Evolutionary conservation across 1,140 invertebrate species (phyloP).

Genomic region (Eumaeus atala): DNA sequence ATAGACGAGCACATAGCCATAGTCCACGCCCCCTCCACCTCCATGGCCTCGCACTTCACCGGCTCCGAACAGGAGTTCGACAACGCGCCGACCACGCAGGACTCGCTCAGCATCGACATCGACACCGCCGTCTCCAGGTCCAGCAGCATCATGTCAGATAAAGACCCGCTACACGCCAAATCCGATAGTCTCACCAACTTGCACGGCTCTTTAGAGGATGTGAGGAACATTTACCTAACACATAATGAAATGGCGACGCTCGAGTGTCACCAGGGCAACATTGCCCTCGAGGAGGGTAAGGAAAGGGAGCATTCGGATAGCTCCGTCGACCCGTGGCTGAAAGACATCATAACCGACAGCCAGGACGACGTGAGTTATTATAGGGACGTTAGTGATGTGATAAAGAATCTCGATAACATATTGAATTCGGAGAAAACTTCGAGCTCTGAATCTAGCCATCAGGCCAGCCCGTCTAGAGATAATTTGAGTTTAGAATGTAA

Average conservation of each 20-base stretch:
- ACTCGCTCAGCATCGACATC: constrained; percentile 51
- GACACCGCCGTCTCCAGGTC: constrained; percentile 60
- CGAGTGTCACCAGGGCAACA: constrained; percentile 59
- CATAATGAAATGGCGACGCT: constrained; percentile 54
- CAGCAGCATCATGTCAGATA: constrained; percentile 64
- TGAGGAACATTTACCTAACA: constrained; percentile 61
- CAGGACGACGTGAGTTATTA: constrained; percentile 76
- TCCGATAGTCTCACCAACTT: constrained; percentile 76
- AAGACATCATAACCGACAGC: constrained; percentile 72
- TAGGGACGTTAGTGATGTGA: constrained; percentile 78
- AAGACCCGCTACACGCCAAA: constrained; percentile 62
- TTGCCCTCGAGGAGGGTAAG: constrained; percentile 40
- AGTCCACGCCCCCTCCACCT: constrained; percentile 54
- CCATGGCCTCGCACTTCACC: constrained; percentile 45
- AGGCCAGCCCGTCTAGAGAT: constrained; percentile 71
- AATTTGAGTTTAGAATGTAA: constrained; percentile 63
- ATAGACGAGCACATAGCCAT: constrained; percentile 70
- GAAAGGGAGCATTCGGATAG: constrained; percentile 55
- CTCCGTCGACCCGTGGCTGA: constrained; percentile 75
- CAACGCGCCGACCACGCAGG: constrained; percentile 39
- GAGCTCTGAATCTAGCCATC: constrained; percentile 75
- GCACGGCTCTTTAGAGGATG: constrained; percentile 77
- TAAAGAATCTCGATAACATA: constrained; percentile 79
- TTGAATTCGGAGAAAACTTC: constrained; percentile 77
- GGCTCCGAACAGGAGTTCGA: constrained; percentile 48